A percentile compares a stretch with the other conserved stretches of the same genome.
Conservation (phyloP, 2,797 vertebrate species). For the Hemitrygon akajei region DNA sequence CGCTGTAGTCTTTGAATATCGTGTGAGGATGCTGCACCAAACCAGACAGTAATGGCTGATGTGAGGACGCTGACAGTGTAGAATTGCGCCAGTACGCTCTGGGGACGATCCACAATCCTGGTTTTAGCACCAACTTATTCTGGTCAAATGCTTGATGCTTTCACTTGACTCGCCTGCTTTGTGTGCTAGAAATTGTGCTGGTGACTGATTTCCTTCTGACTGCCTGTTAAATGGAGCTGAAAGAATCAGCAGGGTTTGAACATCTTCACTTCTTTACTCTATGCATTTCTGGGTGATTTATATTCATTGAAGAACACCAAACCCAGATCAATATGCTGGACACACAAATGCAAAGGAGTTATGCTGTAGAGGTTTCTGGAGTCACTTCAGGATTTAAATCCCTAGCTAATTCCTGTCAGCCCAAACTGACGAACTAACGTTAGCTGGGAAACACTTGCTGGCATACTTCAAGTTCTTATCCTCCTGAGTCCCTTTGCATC, state of each 20-base stretch:
- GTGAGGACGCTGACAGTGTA: no score
- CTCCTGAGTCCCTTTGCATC: background rate
- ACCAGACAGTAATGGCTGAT: no score
- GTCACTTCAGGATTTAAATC: background rate
- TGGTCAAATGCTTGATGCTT: background rate
- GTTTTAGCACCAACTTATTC: background rate
- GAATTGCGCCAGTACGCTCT: no score
- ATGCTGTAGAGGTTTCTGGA: background rate
- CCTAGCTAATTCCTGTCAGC: slow-evolving; percentile 13
- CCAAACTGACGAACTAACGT: background rate
- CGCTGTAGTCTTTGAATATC: no score
- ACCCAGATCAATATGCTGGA: background rate
- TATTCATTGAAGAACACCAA: background rate
- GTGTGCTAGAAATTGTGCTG: background rate
- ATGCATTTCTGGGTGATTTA: background rate
- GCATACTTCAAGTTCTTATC: background rate
- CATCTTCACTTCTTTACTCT: background rate
- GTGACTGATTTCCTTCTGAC: background rate
- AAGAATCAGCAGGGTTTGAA: background rate
- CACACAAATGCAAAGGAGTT: background rate
- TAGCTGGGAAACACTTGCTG: background rate
- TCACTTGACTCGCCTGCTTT: background rate
- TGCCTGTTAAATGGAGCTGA: background rate
- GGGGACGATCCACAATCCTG: background rate
- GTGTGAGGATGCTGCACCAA: no score